A percentile compares a stretch with the other conserved stretches of the same genome.
These are phyloP conservation scores for Troglohyphantes excavatus DNA, from an alignment of 2,888 invertebrate species.

Conservation along the genomic window DNA sequence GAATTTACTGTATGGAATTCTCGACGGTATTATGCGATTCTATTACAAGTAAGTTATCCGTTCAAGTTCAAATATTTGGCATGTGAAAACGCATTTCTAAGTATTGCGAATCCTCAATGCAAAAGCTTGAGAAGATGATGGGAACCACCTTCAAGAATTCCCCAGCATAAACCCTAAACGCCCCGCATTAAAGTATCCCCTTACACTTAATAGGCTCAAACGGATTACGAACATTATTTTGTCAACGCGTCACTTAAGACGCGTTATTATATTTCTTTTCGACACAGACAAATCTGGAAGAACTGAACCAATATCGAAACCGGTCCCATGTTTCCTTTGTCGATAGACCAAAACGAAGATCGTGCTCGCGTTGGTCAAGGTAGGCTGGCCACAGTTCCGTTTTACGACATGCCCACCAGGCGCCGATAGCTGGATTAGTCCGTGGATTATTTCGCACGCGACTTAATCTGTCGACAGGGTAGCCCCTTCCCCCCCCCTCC, in stretches of 20 bases:
- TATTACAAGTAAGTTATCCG: no score
- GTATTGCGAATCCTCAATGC: no score
- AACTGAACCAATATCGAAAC: slow-evolving; percentile 1
- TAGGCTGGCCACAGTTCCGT: slow-evolving; percentile 64
- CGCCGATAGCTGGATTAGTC: slow-evolving; percentile 40
- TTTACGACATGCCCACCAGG: slow-evolving; percentile 40
- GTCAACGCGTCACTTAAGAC: not conserved
- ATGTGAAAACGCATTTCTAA: no score
- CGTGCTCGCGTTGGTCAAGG: slow-evolving; percentile 38
- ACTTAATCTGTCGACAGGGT: slow-evolving; percentile 10
- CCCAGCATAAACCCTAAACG: no score
- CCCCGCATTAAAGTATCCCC: not conserved
- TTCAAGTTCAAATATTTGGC: no score
- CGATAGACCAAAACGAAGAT: slow-evolving; percentile 8
- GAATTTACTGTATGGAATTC: no score
- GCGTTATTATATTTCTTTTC: no score
- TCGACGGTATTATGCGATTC: no score
- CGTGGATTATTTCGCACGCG: slow-evolving; percentile 31
- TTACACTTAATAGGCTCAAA: not conserved
- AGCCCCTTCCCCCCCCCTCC: not conserved
- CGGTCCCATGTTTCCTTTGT: slow-evolving; percentile 14
- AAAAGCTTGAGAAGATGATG: no score
- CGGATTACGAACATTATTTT: not conserved
- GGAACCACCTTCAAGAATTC: no score
- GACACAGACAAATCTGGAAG: no score